Percentiles rank a stretch among this genome's conserved stretches.
Evolutionary conservation across 1,140 invertebrate genomes (phyloP).

Genomic region (Trialeurodes vaporariorum): DNA sequence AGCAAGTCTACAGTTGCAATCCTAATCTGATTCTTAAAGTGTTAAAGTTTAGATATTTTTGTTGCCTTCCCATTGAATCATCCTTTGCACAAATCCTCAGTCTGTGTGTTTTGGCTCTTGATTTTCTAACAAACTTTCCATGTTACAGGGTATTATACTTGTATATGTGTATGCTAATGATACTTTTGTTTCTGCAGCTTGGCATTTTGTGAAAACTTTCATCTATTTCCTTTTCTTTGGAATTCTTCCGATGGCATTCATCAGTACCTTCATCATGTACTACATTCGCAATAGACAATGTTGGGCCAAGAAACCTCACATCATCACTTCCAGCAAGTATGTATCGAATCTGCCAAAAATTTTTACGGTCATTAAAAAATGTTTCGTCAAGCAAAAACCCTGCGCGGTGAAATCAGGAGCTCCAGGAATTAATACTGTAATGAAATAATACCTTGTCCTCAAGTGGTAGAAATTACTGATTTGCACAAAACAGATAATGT

Average conservation of each 20-base stretch:
- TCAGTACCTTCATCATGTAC: conserved; percentile 55
- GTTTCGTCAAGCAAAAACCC: not conserved
- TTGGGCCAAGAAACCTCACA: not conserved
- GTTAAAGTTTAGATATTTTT: too few species aligned
- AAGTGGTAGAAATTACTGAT: too few species aligned
- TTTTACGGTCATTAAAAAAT: not conserved
- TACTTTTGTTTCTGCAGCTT: conserved; percentile 44
- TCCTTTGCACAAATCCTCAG: too few species aligned
- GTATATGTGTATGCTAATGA: conserved; percentile 4
- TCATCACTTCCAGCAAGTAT: not conserved
- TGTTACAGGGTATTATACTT: too few species aligned
- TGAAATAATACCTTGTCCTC: too few species aligned
- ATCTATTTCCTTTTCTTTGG: conserved; percentile 74
- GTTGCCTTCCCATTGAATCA: too few species aligned
- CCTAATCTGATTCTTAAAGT: too few species aligned
- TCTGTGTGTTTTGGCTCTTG: too few species aligned
- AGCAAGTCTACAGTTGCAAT: too few species aligned
- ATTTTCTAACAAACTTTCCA: too few species aligned
- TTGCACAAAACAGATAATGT: too few species aligned
- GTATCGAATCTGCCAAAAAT: not conserved
- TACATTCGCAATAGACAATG: conserved; percentile 32
- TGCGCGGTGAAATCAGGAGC: not conserved
- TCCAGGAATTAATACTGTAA: too few species aligned
- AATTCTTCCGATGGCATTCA: conserved; percentile 54
- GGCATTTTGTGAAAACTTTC: conserved; percentile 54